Evolutionary conservation across 1,140 invertebrate genomes (phyloP).

Genomic region (Batillaria attramentaria): DNA sequence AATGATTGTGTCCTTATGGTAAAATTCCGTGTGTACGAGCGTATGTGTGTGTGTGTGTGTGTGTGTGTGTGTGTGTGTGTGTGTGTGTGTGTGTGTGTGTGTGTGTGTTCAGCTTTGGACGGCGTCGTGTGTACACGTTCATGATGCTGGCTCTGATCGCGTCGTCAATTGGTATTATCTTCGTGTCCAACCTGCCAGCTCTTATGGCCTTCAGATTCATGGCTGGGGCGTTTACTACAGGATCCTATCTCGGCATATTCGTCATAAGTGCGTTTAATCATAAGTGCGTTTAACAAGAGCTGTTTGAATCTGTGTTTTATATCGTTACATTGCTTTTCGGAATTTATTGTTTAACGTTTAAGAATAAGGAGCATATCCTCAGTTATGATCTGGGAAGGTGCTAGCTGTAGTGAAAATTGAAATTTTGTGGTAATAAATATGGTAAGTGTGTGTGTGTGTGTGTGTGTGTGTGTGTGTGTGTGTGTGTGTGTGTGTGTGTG

Average conservation of each 20-base stretch:
- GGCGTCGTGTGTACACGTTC: constrained; percentile 21
- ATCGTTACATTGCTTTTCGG: too few relatives aligned
- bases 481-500: neutral
- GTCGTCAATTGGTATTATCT: constrained; percentile 47
- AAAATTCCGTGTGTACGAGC: constrained; percentile 20
- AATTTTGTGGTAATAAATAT: too few relatives aligned
- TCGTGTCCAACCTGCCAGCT: constrained; percentile 33
- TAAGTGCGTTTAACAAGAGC: too few relatives aligned
- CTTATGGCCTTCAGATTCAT: constrained; percentile 38
- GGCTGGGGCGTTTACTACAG: constrained; percentile 78
- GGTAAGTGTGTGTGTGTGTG: too few relatives aligned
- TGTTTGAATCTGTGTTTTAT: too few relatives aligned
- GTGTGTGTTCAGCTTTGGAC: constrained; percentile 22
- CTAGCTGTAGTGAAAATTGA: too few relatives aligned
- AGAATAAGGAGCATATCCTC: too few relatives aligned
- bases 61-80: constrained; percentile 43
- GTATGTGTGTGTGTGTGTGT: constrained; percentile 41
- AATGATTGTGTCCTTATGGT: too few relatives aligned
- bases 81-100: constrained; percentile 35
- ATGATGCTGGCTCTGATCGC: constrained; percentile 12
- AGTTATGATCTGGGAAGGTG: too few relatives aligned
- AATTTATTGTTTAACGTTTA: too few relatives aligned
- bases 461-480: neutral
- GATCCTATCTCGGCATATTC: constrained; percentile 81
- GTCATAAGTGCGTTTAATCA: constrained; percentile 73